These are phyloP conservation scores for Gavia stellata DNA, from an alignment of 2,113 vertebrate genomes.

Conservation along the genomic window DNA sequence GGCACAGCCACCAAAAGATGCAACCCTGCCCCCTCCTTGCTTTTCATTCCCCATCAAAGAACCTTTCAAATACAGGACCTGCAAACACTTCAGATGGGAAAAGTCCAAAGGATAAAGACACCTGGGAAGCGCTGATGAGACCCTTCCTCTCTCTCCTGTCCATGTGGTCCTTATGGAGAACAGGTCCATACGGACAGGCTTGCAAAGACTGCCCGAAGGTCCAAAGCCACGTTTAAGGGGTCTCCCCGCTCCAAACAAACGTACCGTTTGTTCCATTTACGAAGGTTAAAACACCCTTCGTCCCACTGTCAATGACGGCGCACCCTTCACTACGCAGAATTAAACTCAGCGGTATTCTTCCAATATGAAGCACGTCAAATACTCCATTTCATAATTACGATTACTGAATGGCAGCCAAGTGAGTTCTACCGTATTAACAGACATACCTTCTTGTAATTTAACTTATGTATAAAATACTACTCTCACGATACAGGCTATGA, in stretches of 20 bases:
- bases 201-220: not conserved
- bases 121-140: not conserved
- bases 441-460: not conserved
- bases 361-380: not conserved
- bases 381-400: not conserved
- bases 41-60: not conserved
- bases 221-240: not conserved
- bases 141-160: not conserved
- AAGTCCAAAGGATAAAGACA: not conserved
- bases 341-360: accelerated
- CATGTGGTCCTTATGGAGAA: not conserved
- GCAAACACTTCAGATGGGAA: not conserved
- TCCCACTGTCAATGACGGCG: accelerated
- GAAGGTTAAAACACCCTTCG: not conserved
- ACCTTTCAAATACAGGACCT: not conserved
- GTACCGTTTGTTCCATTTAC: not conserved
- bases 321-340: not conserved
- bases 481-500: not conserved
- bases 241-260: not conserved
- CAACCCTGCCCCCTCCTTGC: not conserved
- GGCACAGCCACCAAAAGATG: not conserved
- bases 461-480: not conserved
- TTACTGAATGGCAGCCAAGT: not conserved
- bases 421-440: not conserved
- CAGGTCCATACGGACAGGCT: not conserved